Evolutionary conservation across 1,140 invertebrate species (phyloP), one percentile per base, ranked within the genome.

Genomic region (Melanaphis sacchari): DNA sequence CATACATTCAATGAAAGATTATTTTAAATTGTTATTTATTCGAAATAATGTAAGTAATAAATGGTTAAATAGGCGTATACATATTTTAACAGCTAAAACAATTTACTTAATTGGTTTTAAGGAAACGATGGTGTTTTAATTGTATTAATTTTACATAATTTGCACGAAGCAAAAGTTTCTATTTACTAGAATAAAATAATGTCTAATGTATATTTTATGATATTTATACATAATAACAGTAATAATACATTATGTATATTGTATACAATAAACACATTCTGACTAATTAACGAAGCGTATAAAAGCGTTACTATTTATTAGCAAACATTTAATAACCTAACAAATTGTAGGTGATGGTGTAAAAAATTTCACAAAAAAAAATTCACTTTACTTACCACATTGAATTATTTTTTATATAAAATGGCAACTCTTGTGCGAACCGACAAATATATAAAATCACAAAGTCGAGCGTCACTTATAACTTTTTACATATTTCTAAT

Each of bases 1-100:
- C 46, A 49, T 49, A 82, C 38, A 24, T 82, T 82, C 38, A 82
- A 82, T 9, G 5, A 22, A 18, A 18, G 36, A 24, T 82, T 40
- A 38, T 82, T 82, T 82, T 82, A 85, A 31, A 85, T 43, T 40
- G 38, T 85, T 85, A 9, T 85, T 85, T 85, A 49, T 88, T 88
- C n/a, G 9, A 88, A 38, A 38, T 46, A 9, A 38, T 46, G 31
- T 2, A 76, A 18, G 59, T 18, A 2, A 31, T n/a, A 15, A n/a
- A 15, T 76, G 36, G 59, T 76, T 76, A 76, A 76, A n/a, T 76
- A 76, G 59, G 0, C n/a, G 18, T 59, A 31, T 76, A 36, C n/a
- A n/a, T n/a, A 76, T 76, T 18, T 18, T 76, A n/a, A 76, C 59
- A 76, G 36, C 59, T 36, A 76, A 76, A 76, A 76, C 59, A 76